These are phyloP conservation scores for Patiria pectinifera DNA, from an alignment of 53 echinoderm and acorn worm genomes.

Conservation along the genomic window DNA sequence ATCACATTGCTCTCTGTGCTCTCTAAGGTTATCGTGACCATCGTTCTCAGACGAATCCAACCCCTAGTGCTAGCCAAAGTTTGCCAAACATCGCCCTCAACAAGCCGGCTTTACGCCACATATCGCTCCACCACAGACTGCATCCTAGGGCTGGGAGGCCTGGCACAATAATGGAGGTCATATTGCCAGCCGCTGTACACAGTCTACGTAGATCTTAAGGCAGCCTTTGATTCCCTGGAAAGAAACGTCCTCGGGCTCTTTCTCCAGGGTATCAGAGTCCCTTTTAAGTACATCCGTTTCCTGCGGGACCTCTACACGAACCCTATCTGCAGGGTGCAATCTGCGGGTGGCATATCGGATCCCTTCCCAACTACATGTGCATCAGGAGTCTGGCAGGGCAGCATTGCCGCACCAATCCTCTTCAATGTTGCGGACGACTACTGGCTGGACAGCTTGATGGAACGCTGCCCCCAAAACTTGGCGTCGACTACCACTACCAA, in stretches of 20 bases:
- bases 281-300: neutral
- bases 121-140: neutral
- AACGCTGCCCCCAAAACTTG: too few species aligned
- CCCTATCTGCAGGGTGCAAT: neutral
- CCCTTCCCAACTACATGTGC: neutral
- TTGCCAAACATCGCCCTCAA: neutral
- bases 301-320: neutral
- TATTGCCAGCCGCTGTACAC: neutral
- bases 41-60: neutral
- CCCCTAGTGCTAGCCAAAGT: neutral
- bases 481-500: too few species aligned
- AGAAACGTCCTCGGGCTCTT: neutral
- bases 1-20: too few species aligned
- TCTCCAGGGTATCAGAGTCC: neutral
- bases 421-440: neutral
- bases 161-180: neutral
- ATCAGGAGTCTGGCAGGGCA: neutral
- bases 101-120: neutral
- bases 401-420: neutral
- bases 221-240: too few species aligned
- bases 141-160: neutral
- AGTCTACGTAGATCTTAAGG: neutral
- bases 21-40: neutral
- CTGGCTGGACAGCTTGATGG: neutral
- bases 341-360: neutral